Base-by-base conservation (phyloP, 2,888 invertebrate genomes). In the Leucophenga maculata region DNA sequence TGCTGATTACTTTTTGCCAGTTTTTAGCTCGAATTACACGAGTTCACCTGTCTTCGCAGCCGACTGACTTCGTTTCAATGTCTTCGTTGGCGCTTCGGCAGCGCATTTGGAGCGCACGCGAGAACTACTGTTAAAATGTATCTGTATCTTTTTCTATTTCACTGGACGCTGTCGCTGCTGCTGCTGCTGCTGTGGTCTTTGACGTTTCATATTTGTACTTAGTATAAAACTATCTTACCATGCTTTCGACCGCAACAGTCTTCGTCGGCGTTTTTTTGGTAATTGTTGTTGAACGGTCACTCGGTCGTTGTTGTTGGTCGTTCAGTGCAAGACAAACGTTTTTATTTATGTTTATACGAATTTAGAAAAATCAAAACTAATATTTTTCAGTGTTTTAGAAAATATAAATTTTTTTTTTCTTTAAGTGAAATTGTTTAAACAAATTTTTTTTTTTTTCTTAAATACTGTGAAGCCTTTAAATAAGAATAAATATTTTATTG, bases 21-120 rank as follows among this genome's bases (percentile, higher is more conserved):
- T 39, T 39, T 39, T 39, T 39, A 39, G 3, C 39, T 39, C 11
- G 11, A 39, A 39, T 39, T 39, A 39, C 39, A 39, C 8, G 39
- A 39, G 39, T 39, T 39, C 39, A 11, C 8, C 39, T 39, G 39
- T 39, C 39, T 8, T 39, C 39, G 9, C 8, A 11, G 39, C 39
- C 39, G 8, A 39, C n/a, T n/a, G n/a, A 39, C 8, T 26, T 54
- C 31, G 26, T 46, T 54, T 68, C 68, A 69, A 64, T 67, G 79
- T 75, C 77, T 77, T 70, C 72, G 55, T 65, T 60, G 73, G 64
- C 67, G 68, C 22, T 4, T 48, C 16, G 48, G 44, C 18, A 16
- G 3, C 44, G 18, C 62, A 22, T 18, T 31, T 14, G n/a, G n/a
- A 9, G 22, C 14, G 32, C 9, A 16, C 59, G 39, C 39, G 62